Evolutionary conservation across 2,797 vertebrate species (phyloP), one percentile per base, ranked within the genome.

Genomic region (Discoglossus pictus): DNA sequence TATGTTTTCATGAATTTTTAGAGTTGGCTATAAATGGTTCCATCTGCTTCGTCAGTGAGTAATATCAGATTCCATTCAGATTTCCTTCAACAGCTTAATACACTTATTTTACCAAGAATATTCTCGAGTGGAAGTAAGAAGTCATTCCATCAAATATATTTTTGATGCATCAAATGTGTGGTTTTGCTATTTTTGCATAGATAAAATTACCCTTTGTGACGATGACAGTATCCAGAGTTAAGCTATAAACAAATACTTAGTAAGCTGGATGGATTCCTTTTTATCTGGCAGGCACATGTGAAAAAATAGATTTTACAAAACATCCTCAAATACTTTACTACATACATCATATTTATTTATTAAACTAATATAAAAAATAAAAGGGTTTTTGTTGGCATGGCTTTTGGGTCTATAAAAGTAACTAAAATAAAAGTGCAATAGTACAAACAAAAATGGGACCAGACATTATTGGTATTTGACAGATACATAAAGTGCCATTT

Each of bases 201-300:
- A 64, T 71, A 64, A 63, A 63, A 71, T 64, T 56, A 43, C 38
- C 53, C 52, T 51, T 58, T 70, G 54, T 46, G 34, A 18, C 7
- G 5, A 58, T 21, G 59, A 71, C 36, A 59, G 25, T 58, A 71
- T 64, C 68, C 60, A 64, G 68, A 64, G 15, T 44, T 24, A 25
- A 44, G 68, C 60, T 64, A 62, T 71, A 71, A 71, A 71, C 53
- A 71, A 39, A 58, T 35, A 51, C 48, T 31, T n/a, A 43, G 43
- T 36, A 42, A 48, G 36, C 58, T 64, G 43, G 52, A 71, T 64
- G 35, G 40, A 50, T 42, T 63, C 44, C 58, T 51, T 50, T 55
- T 69, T 21, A 64, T 71, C 68, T 71, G 68, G 52, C 61, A 71
- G 68, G 53, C 68, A 71, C 31, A 69, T 69, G 66, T 61, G 66